These are phyloP conservation scores for Ruditapes philippinarum DNA, from an alignment of 1,140 invertebrate species.

Conservation along the genomic window DNA sequence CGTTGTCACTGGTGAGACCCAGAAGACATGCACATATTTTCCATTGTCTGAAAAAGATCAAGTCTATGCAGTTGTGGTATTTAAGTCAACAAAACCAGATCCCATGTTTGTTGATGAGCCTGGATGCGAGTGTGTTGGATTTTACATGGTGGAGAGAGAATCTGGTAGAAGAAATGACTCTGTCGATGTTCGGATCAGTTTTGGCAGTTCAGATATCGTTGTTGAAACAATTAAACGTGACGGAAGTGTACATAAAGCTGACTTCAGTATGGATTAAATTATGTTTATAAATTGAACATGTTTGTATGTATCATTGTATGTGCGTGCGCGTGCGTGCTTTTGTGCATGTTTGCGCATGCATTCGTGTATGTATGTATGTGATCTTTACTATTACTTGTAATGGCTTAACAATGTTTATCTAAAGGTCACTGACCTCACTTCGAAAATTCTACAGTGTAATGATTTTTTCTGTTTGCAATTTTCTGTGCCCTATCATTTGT, in stretches of 20 bases:
- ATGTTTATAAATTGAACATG: too few relatives aligned
- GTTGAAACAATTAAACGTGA: not conserved
- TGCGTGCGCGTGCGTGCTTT: too few relatives aligned
- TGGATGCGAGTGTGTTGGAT: conserved; percentile 2
- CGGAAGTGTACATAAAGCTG: not conserved
- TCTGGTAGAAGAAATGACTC: not conserved
- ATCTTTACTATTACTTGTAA: too few relatives aligned
- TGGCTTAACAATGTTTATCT: too few relatives aligned
- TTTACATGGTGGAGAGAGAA: not conserved
- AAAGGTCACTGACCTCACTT: too few relatives aligned
- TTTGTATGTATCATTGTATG: too few relatives aligned
- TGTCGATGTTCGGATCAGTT: not conserved
- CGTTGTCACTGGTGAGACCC: conserved; percentile 26
- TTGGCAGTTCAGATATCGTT: conserved; percentile 23
- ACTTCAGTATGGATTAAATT: too few relatives aligned
- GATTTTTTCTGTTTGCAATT: too few relatives aligned
- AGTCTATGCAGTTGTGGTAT: not conserved
- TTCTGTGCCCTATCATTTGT: too few relatives aligned
- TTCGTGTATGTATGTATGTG: too few relatives aligned
- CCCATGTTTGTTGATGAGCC: conserved; percentile 44
- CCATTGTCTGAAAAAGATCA: not conserved
- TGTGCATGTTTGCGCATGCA: too few relatives aligned
- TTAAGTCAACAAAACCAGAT: not conserved
- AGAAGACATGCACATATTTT: not conserved
- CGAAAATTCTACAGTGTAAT: too few relatives aligned